Percentiles rank a stretch among this genome's conserved stretches.
Evolutionary conservation across 2,113 vertebrate genomes (phyloP).

Genomic region (Meriones unguiculatus): DNA sequence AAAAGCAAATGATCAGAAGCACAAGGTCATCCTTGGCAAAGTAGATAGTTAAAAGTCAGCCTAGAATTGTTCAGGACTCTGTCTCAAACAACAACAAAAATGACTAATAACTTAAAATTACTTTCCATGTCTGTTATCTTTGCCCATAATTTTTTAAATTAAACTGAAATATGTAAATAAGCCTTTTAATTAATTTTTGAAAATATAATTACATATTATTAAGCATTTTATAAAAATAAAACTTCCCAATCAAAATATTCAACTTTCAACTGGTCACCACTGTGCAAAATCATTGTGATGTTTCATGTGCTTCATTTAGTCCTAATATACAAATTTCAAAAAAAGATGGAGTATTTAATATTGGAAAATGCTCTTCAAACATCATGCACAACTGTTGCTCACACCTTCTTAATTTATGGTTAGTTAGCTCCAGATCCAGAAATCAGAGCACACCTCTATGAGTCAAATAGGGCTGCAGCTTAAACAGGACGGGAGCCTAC

Average conservation of each 20-base stretch:
- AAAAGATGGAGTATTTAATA: background rate
- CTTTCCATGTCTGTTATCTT: background rate
- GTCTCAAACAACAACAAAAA: background rate
- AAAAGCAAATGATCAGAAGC: background rate
- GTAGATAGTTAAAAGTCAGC: background rate
- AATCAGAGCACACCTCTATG: background rate
- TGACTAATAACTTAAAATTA: background rate
- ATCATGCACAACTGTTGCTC: background rate
- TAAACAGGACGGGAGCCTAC: background rate
- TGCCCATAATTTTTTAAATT: background rate
- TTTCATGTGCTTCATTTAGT: background rate
- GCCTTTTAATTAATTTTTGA: background rate
- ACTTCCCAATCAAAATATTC: background rate
- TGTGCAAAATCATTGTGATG: background rate
- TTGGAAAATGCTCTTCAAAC: background rate
- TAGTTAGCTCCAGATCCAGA: background rate
- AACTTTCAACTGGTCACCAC: background rate
- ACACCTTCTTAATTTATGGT: background rate
- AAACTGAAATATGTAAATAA: background rate
- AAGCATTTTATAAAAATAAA: background rate
- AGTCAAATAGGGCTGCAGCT: background rate
- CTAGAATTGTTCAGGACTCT: background rate
- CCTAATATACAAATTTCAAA: background rate
- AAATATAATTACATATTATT: background rate
- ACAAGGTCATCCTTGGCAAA: background rate